These are phyloP conservation scores for silkworm (Bombyx mori) DNA, from an alignment of 1,140 invertebrate species.

Conservation along the genomic window ASM3026992v2 NC_085120.1:4646501-4647000, in stretches of 20 bases:
- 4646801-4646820: conserved; percentile 95
- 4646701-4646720: conserved; percentile 81
- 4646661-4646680: conserved; percentile 94
- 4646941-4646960: background rate
- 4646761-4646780: conserved; percentile 98
- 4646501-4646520: too few species aligned
- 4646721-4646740: conserved; percentile 89
- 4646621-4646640: conserved; percentile 1
- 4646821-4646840: conserved; percentile 83
- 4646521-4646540: too few species aligned
- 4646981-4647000: too few species aligned
- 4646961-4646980: background rate
- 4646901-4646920: background rate
- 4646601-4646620: too few species aligned
- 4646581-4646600: too few species aligned
- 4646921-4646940: background rate
- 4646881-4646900: conserved; percentile 73
- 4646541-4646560: too few species aligned
- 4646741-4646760: conserved; percentile 95
- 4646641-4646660: conserved; percentile 88
- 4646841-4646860: conserved; percentile 85
- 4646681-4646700: conserved; percentile 93
- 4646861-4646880: conserved; percentile 96
- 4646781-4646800: conserved; percentile 96
- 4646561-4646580: too few species aligned